These are phyloP conservation scores for Lochmaea capreae DNA, from an alignment of 2,888 invertebrate species.

Conservation along the genomic window DNA sequence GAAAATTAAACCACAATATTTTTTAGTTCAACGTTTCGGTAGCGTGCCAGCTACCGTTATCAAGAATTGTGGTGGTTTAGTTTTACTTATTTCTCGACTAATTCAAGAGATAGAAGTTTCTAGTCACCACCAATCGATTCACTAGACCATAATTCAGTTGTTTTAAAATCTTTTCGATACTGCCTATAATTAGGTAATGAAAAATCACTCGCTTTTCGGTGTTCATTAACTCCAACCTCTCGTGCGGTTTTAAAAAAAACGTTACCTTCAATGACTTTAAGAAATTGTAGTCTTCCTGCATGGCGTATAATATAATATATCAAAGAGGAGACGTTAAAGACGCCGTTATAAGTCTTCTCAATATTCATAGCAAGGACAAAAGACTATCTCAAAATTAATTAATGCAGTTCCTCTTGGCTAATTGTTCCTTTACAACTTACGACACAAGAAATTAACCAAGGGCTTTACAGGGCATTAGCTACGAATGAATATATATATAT, in stretches of 20 bases:
- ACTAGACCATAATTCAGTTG: too few relatives aligned
- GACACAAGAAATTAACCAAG: slow-evolving; percentile 40
- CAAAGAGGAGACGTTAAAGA: slow-evolving; percentile 27
- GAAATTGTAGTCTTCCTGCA: neutral
- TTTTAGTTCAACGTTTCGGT: too few relatives aligned
- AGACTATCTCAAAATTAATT: slow-evolving; percentile 45
- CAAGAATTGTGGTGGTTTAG: too few relatives aligned
- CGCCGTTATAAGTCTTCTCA: slow-evolving; percentile 44
- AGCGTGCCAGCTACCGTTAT: too few relatives aligned
- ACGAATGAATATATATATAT: slow-evolving; percentile 16
- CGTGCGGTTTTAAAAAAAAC: neutral
- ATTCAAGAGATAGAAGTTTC: too few relatives aligned
- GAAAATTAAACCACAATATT: too few relatives aligned
- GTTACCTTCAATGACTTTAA: neutral
- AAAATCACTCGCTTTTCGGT: too few relatives aligned
- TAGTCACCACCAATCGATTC: too few relatives aligned
- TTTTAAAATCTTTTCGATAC: too few relatives aligned
- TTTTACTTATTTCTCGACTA: neutral
- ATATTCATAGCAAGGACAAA: slow-evolving; percentile 44
- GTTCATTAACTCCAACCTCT: neutral
- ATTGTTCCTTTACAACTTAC: slow-evolving; percentile 46
- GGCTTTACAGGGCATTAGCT: slow-evolving; percentile 40
- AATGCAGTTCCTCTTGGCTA: slow-evolving; percentile 44
- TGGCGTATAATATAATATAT: slow-evolving; percentile 6
- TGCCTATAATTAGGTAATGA: too few relatives aligned